Evolutionary conservation across 2,113 vertebrate genomes (phyloP).

Genomic region (Sarotherodon lohbergeri): DNA sequence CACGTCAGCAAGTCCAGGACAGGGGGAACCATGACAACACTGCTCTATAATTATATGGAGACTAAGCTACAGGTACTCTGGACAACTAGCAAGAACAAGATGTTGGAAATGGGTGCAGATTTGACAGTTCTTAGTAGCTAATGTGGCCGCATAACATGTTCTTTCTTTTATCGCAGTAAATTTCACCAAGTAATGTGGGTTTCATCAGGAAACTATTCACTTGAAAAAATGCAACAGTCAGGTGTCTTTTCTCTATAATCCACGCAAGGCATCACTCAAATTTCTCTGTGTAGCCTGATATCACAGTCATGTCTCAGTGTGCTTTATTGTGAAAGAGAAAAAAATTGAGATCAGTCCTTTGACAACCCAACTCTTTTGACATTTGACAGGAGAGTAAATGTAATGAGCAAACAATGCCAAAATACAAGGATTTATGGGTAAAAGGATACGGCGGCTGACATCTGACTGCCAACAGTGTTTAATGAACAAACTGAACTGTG

Average conservation of each 20-base stretch:
- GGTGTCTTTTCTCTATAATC: neutral
- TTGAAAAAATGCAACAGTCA: neutral
- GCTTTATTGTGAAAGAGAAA: neutral
- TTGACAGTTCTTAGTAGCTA: neutral
- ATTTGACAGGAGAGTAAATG: slow-evolving; percentile 1
- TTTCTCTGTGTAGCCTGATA: neutral
- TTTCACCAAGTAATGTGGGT: neutral
- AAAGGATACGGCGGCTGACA: slow-evolving; percentile 11
- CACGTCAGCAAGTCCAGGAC: neutral
- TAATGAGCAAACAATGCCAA: slow-evolving; percentile 19
- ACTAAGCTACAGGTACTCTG: neutral
- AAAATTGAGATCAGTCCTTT: neutral
- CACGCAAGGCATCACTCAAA: neutral
- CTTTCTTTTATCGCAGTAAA: neutral
- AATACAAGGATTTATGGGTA: neutral
- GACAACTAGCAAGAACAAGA: neutral
- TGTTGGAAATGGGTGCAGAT: accelerated
- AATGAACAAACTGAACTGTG: slow-evolving; percentile 25
- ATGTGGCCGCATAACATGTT: accelerated
- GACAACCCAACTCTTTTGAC: neutral
- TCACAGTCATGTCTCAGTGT: neutral
- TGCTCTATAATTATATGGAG: neutral
- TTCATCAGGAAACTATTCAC: neutral
- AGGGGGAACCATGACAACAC: neutral
- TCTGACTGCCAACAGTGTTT: slow-evolving; percentile 17